Evolutionary conservation across 2,888 invertebrate species (phyloP), one percentile per base, ranked within the genome.

Genomic region (Chrysolina haemoptera): DNA sequence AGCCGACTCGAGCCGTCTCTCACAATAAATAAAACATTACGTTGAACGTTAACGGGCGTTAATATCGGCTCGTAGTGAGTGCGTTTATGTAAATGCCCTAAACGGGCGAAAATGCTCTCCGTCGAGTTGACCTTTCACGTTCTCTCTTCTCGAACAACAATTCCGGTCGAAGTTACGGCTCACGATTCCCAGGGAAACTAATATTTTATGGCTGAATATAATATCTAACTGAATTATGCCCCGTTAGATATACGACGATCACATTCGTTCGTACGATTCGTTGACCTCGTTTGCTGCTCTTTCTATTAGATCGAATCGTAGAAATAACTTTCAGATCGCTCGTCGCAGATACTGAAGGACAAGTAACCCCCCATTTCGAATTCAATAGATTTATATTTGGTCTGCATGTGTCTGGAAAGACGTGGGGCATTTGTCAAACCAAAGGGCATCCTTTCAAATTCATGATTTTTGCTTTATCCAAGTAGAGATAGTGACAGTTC

Each of bases 21-120:
- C 79, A 69, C 68, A 55, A 78, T 78, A 76, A 78, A 80, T 79
- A 78, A 81, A 80, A 80, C 77, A 77, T 66, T 76, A 78, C 74
- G 62, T 59, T 59, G 27, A 59, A 59, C 35, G 59, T 59, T 59
- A 59, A 59, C 59, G 59, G 53, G 70, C 70, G 65, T 62, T 68
- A 68, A 64, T 75, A 69, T 71, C 73, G 35, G 59, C 59, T 59
- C 59, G 59, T 14, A 71, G 48, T 70, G 18, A 53, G 66, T 78
- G 70, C 74, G 72, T 74, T 73, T 71, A 76, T 78, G 75, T 73
- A 73, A 75, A 75, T 73, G 73, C 66, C 76, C 68, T 75, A 68
- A 76, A 76, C 70, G 48, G 71, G 70, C 62, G 62, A 73, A 73
- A 68, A 46, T 67, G 53, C 53, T 53, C 53, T 53, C 20, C 20